Percentiles rank a stretch among this genome's conserved stretches.
phyloP scores from a whole-genome alignment of 1,140 invertebrate genomes.

The Bombus balteatus region DNA sequence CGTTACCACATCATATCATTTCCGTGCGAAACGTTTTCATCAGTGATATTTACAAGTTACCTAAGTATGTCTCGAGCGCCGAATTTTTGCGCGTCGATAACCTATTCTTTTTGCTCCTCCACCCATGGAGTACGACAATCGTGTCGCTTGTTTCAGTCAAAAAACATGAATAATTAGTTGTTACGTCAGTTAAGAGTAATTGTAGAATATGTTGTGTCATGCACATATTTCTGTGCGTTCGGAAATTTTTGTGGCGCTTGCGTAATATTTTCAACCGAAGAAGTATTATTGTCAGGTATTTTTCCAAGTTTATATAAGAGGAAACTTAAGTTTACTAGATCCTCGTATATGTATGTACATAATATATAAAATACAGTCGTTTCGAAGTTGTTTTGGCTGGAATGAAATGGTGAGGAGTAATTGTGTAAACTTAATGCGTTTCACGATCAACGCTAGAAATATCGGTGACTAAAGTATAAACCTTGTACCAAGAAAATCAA shows the following conservation, averaged over 20 bases:
- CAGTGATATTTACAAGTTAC: conserved; percentile 10
- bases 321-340: conserved; percentile 16
- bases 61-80: not conserved
- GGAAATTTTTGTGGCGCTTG: conserved; percentile 38
- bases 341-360: not conserved
- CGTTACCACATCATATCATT: not conserved
- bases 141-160: not conserved
- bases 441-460: not conserved
- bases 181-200: conserved; percentile 10
- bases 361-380: not conserved
- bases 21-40: not conserved
- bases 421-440: too few species aligned
- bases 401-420: not conserved
- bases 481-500: not conserved
- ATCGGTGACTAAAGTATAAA: too few species aligned
- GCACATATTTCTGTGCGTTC: conserved; percentile 35
- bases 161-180: conserved; percentile 23
- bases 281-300: conserved; percentile 55
- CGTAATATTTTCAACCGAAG: conserved; percentile 46
- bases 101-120: not conserved
- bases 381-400: not conserved
- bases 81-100: not conserved
- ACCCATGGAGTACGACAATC: not conserved
- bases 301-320: conserved; percentile 35
- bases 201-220: not conserved